phyloP scores from a whole-genome alignment of 2,113 vertebrate species.

The Dascyllus trimaculatus region DNA sequence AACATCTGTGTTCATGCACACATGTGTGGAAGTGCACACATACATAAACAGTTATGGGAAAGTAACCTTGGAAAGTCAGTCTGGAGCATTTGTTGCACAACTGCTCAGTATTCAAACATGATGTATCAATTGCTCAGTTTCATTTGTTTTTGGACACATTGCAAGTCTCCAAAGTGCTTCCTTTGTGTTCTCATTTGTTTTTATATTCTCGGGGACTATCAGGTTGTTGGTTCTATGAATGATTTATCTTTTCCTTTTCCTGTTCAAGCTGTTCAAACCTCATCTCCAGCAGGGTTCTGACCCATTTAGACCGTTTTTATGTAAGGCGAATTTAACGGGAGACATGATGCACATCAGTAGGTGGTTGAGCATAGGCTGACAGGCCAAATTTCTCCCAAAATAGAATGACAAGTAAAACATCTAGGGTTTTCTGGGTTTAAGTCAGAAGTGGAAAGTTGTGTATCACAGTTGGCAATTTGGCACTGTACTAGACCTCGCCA shows the following conservation, averaged over 20 bases:
- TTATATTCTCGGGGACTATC: conserved; percentile 46
- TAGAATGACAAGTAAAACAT: conserved; percentile 57
- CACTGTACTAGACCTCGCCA: conserved; percentile 53
- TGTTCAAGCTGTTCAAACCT: conserved; percentile 51
- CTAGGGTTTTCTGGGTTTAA: conserved; percentile 54
- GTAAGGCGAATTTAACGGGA: conserved; percentile 54
- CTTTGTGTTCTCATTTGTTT: conserved; percentile 45
- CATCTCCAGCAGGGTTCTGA: conserved; percentile 71
- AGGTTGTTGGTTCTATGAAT: conserved; percentile 44
- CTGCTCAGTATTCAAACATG: conserved; percentile 34
- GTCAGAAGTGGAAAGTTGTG: conserved; percentile 67
- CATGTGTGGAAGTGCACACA: not conserved
- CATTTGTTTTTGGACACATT: conserved; percentile 45
- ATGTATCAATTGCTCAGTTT: conserved; percentile 41
- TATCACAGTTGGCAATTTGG: conserved; percentile 57
- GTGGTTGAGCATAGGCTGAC: conserved; percentile 58
- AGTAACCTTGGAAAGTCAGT: conserved; percentile 28
- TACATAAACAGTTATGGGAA: conserved; percentile 37
- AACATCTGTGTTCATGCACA: conserved; percentile 5
- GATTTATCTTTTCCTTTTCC: conserved; percentile 41
- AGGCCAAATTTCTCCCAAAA: conserved; percentile 64
- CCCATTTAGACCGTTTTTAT: conserved; percentile 69
- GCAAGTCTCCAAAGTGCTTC: conserved; percentile 22
- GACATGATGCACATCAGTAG: conserved; percentile 59
- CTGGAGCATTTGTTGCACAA: conserved; percentile 48